phyloP scores from a whole-genome alignment of 2,888 invertebrate genomes.

The Diadegma fenestrale region DNA sequence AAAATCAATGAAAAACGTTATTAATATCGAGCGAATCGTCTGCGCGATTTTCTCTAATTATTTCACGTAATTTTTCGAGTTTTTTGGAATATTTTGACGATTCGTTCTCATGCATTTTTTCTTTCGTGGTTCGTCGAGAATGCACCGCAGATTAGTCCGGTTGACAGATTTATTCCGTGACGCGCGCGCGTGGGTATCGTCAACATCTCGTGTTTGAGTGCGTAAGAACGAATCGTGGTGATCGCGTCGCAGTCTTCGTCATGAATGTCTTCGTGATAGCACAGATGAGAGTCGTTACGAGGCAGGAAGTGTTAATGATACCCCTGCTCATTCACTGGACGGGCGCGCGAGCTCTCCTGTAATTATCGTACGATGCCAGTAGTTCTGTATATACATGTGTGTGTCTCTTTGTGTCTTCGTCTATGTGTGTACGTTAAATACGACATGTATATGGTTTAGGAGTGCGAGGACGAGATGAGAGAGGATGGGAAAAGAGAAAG shows the following conservation, averaged over 20 bases:
- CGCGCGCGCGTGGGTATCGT: slow-evolving; percentile 76
- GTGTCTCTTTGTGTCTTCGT: neutral
- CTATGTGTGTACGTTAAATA: neutral
- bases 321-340: slow-evolving; percentile 83
- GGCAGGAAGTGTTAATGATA: slow-evolving; percentile 85
- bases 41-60: neutral
- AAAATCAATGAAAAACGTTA: neutral
- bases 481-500: slow-evolving; percentile 70
- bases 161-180: slow-evolving; percentile 81
- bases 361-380: slow-evolving; percentile 81
- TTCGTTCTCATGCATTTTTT: neutral
- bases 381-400: slow-evolving; percentile 41
- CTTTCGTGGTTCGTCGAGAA: slow-evolving; percentile 48
- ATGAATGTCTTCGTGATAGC: slow-evolving; percentile 76
- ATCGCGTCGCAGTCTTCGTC: slow-evolving; percentile 51
- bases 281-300: slow-evolving; percentile 83
- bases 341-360: slow-evolving; percentile 78
- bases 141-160: slow-evolving; percentile 77
- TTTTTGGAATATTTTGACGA: neutral
- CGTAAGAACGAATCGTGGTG: slow-evolving; percentile 31
- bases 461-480: slow-evolving; percentile 63
- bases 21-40: neutral
- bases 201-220: slow-evolving; percentile 31
- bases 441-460: slow-evolving; percentile 54
- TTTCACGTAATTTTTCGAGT: too few species aligned